Percentiles rank a stretch among this genome's conserved stretches.
Evolutionary conservation across 2,797 vertebrate genomes (phyloP).

Genomic region (Rhinogobio ventralis): DNA sequence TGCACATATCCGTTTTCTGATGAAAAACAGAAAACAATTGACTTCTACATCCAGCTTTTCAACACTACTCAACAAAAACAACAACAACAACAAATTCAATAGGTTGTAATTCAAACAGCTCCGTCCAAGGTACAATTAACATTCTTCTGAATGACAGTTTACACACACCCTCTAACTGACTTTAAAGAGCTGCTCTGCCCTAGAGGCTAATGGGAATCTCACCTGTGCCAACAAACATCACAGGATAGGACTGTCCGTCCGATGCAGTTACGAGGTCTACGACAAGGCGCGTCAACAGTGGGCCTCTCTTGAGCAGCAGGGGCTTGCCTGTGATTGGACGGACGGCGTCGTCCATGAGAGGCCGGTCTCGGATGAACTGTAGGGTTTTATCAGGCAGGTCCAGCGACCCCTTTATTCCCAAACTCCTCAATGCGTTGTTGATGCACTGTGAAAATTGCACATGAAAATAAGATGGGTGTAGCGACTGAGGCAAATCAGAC

Average conservation of each 20-base stretch:
- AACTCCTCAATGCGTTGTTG: constrained; percentile 65
- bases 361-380: constrained; percentile 80
- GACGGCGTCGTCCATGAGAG: constrained; percentile 77
- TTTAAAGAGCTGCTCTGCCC: not conserved
- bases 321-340: constrained; percentile 69
- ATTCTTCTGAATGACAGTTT: constrained; percentile 22
- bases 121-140: constrained; percentile 3
- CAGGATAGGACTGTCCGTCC: constrained; percentile 68
- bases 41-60: not conserved
- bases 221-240: constrained; percentile 85
- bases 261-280: constrained; percentile 74
- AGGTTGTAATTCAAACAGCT: not conserved
- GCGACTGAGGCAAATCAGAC: no score
- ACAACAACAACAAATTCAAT: not conserved
- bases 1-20: constrained; percentile 82
- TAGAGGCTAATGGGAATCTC: constrained; percentile 17
- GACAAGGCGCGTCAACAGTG: constrained; percentile 73
- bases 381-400: constrained; percentile 80
- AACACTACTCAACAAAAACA: not conserved
- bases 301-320: constrained; percentile 73
- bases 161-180: constrained; percentile 33
- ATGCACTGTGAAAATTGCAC: constrained; percentile 71
- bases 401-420: constrained; percentile 72
- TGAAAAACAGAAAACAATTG: constrained; percentile 34
- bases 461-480: not conserved